Conservation (phyloP, 2,113 vertebrate genomes). For the Machaerirhynchus nigripectus region DNA sequence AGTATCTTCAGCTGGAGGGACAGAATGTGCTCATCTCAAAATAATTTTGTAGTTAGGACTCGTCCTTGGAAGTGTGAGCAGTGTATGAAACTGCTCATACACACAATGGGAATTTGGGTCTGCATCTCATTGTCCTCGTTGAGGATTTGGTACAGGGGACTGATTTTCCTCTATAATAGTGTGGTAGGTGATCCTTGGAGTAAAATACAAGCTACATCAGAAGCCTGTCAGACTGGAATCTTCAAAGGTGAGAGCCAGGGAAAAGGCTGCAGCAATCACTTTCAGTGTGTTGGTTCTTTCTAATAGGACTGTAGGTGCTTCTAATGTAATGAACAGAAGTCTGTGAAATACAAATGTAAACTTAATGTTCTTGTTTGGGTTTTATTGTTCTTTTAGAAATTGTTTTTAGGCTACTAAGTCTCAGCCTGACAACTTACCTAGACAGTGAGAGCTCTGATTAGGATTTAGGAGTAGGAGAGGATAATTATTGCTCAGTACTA, state of each 20-base stretch:
- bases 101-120: background rate
- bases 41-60: background rate
- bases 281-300: background rate
- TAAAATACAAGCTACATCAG: background rate
- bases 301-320: background rate
- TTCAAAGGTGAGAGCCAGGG: background rate
- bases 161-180: background rate
- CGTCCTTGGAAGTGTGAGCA: background rate
- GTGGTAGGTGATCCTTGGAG: background rate
- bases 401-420: background rate
- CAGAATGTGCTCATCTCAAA: background rate
- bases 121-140: background rate
- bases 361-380: background rate
- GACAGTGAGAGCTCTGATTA: background rate
- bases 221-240: background rate
- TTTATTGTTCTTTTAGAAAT: background rate
- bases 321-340: background rate
- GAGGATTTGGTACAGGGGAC: background rate
- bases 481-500: background rate
- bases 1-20: background rate
- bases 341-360: background rate
- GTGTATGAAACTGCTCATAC: background rate
- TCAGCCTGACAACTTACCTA: background rate
- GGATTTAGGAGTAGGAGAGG: background rate
- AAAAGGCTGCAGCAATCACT: background rate